These are phyloP conservation scores for Diachasma alloeum DNA, from an alignment of 1,140 invertebrate species.

Conservation along the genomic window DNA sequence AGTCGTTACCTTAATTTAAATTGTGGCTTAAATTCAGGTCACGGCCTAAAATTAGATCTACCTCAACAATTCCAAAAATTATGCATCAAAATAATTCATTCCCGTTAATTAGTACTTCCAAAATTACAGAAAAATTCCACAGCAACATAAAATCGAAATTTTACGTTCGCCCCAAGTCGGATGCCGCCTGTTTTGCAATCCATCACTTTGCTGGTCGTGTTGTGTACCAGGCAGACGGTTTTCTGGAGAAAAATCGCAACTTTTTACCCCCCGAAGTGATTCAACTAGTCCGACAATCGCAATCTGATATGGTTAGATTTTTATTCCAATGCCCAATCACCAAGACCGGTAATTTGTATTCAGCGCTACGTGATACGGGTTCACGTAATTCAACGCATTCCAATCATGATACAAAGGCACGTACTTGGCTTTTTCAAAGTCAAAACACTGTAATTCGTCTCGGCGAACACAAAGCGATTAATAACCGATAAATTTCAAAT, in stretches of 20 bases:
- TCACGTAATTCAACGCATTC: slow-evolving; percentile 55
- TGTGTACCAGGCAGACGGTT: slow-evolving; percentile 80
- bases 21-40: too few relatives aligned
- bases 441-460: background rate
- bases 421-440: background rate
- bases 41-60: too few relatives aligned
- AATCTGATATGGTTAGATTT: slow-evolving; percentile 76
- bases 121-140: slow-evolving; percentile 80
- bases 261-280: slow-evolving; percentile 83
- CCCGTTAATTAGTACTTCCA: background rate
- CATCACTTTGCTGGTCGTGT: slow-evolving; percentile 82
- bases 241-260: slow-evolving; percentile 86
- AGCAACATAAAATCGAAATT: slow-evolving; percentile 80
- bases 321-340: slow-evolving; percentile 85
- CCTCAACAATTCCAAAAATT: too few relatives aligned
- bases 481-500: background rate
- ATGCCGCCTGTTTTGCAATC: slow-evolving; percentile 77
- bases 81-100: too few relatives aligned
- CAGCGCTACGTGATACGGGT: slow-evolving; percentile 66
- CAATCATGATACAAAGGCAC: slow-evolving; percentile 56
- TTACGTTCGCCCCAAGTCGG: slow-evolving; percentile 80
- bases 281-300: slow-evolving; percentile 78
- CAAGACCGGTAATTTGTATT: slow-evolving; percentile 80
- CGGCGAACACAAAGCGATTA: background rate
- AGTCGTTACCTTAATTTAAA: too few relatives aligned